Conservation (phyloP, 1,140 invertebrate genomes). For the Stegodyphus dumicola region DNA sequence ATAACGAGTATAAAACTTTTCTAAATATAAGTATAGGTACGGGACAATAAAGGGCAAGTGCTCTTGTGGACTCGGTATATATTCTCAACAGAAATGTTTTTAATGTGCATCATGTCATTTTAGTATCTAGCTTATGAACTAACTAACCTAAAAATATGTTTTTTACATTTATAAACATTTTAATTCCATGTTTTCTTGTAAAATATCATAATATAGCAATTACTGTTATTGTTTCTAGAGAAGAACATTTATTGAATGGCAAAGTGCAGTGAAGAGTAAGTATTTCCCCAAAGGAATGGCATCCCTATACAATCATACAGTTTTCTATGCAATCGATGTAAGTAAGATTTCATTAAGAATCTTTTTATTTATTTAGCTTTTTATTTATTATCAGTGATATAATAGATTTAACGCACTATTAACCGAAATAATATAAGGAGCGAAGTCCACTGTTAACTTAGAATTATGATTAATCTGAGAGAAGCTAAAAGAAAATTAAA, state of each 20-base stretch:
- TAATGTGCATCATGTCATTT: too few relatives aligned
- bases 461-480: neutral
- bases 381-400: neutral
- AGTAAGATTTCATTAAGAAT: neutral
- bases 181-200: too few relatives aligned
- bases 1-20: too few relatives aligned
- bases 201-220: too few relatives aligned
- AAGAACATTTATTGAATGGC: neutral
- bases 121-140: too few relatives aligned
- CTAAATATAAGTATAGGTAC: too few relatives aligned
- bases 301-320: neutral
- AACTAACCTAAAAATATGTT: too few relatives aligned
- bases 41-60: too few relatives aligned
- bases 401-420: neutral
- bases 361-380: neutral
- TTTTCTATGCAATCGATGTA: slow-evolving; percentile 28
- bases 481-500: neutral
- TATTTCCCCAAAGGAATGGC: neutral
- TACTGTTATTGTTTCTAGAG: neutral
- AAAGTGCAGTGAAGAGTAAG: neutral
- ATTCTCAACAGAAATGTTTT: too few relatives aligned
- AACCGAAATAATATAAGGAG: neutral
- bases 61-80: too few relatives aligned
- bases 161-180: too few relatives aligned
- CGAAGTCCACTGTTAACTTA: neutral